These are phyloP conservation scores for Gephyroberyx darwinii DNA, from an alignment of 2,797 vertebrate species.

Conservation along the genomic window DNA sequence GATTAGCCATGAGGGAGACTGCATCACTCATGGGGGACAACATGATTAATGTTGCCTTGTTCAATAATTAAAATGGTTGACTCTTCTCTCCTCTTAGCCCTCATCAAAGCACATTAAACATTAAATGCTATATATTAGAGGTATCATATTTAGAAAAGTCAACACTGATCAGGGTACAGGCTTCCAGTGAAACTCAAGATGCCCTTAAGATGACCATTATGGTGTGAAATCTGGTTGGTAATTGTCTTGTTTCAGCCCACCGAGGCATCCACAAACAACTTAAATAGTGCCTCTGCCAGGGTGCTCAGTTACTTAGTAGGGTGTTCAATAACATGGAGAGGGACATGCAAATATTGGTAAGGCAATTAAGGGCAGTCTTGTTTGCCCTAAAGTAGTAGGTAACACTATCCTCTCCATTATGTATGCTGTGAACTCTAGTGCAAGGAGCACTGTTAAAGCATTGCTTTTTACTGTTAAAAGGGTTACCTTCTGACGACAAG, in stretches of 20 bases:
- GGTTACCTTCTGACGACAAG: slow-evolving; percentile 67
- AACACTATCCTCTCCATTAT: slow-evolving; percentile 84
- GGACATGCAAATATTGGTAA: slow-evolving; percentile 85
- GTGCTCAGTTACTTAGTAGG: slow-evolving; percentile 77
- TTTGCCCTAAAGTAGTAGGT: slow-evolving; percentile 81
- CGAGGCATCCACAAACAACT: slow-evolving; percentile 79
- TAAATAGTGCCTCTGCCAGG: slow-evolving; percentile 70
- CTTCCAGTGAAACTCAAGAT: slow-evolving; percentile 61
- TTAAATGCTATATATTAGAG: background rate
- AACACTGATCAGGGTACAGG: slow-evolving; percentile 16
- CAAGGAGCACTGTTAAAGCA: slow-evolving; percentile 68
- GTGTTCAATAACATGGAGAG: slow-evolving; percentile 82
- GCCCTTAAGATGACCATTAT: slow-evolving; percentile 65
- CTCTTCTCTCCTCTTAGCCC: background rate
- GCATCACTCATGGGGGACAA: too few relatives aligned
- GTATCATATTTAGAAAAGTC: slow-evolving; percentile 13
- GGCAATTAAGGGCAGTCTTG: slow-evolving; percentile 81
- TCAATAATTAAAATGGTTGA: background rate
- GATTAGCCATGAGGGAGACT: too few relatives aligned
- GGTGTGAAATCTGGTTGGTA: slow-evolving; percentile 79
- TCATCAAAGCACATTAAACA: background rate
- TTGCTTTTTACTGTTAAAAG: slow-evolving; percentile 79
- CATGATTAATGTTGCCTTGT: too few relatives aligned
- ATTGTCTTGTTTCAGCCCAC: slow-evolving; percentile 74
- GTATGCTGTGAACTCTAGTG: slow-evolving; percentile 72